Evolutionary conservation across 1,140 invertebrate genomes (phyloP), one percentile per base, ranked within the genome.

Genomic region (Odontomachus brunneus): DNA sequence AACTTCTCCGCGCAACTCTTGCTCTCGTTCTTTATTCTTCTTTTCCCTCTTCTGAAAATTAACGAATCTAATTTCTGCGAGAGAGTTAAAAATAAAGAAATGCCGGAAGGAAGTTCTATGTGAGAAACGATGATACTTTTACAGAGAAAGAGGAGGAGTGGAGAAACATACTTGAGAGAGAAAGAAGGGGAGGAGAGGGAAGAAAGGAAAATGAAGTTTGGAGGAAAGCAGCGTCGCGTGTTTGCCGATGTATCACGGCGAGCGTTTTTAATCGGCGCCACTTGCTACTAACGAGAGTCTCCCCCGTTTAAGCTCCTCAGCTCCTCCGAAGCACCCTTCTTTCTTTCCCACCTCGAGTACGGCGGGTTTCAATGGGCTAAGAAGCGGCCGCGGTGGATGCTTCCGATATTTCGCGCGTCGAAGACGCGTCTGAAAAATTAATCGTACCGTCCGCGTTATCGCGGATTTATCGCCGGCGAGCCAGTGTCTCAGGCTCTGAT

Each of bases 281-380:
- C 92, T 93, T 93, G 91, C 91, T 92, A 91, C 90, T 93, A 93
- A 93, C 90, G 92, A 92, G 92, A 92, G 88, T 69, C 90, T 92
- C 89, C 89, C 92, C 92, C 92, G 90, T 92, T 93, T 92, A 86
- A 92, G 90, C 83, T 86, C 75, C 84, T 88, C 82, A 72, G 62
- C 72, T 62, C 59, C 76, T 76, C 76, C 80, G 9, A 7, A 4
- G 38, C 75, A 80, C 57, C 76, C 48, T 66, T 69, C 29, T 60
- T 38, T 74, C 29, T 71, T 59, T 12, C 26, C 60, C 60, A 44
- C 76, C 53, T 53, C 55, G 51, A 12, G 24, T 17, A 17, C 24
- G 19, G 44, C 38, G 22, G 29, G 55, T 71, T 80, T 24, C 69
- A 80, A 80, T 71, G 12, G 5, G 7, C 3, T 55, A 69, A 78